Evolutionary conservation across 2,797 vertebrate genomes (phyloP).

Genomic region (Chloroceryle inda): DNA sequence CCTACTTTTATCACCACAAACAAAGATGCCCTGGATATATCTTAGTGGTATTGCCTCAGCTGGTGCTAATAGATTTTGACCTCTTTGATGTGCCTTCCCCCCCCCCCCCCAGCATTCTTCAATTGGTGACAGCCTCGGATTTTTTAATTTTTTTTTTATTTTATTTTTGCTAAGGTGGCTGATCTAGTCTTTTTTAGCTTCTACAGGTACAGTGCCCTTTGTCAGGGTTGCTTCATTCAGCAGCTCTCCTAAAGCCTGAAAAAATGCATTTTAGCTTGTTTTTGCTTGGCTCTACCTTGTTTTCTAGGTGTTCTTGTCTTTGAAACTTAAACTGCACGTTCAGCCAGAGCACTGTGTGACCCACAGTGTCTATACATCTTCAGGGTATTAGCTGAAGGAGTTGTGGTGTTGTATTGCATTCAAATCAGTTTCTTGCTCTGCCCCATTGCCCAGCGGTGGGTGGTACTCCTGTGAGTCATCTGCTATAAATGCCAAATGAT

Average conservation of each 20-base stretch:
- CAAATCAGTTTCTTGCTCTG: conserved; percentile 49
- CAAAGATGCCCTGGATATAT: background rate
- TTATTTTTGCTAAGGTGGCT: background rate
- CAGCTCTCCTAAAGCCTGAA: background rate
- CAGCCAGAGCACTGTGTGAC: background rate
- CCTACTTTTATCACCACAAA: background rate
- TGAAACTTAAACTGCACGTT: conserved; percentile 21
- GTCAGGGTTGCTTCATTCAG: background rate
- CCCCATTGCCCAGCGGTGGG: background rate
- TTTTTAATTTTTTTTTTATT: too few species aligned
- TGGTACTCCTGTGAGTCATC: conserved; percentile 60
- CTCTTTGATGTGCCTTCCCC: background rate
- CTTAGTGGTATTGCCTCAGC: background rate
- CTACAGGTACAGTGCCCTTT: background rate
- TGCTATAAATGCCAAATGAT: conserved; percentile 68
- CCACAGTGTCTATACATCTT: background rate
- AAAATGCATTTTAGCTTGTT: background rate
- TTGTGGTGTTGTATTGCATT: conserved; percentile 38
- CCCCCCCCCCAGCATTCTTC: background rate
- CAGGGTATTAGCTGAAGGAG: conserved; percentile 14
- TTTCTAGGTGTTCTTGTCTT: conserved; percentile 31
- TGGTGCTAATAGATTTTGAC: background rate
- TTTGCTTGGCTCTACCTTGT: background rate
- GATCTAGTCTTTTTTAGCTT: background rate
- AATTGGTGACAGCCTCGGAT: background rate